Base-by-base conservation (phyloP, 2,888 invertebrate genomes). In the Myathropa florea region DNA sequence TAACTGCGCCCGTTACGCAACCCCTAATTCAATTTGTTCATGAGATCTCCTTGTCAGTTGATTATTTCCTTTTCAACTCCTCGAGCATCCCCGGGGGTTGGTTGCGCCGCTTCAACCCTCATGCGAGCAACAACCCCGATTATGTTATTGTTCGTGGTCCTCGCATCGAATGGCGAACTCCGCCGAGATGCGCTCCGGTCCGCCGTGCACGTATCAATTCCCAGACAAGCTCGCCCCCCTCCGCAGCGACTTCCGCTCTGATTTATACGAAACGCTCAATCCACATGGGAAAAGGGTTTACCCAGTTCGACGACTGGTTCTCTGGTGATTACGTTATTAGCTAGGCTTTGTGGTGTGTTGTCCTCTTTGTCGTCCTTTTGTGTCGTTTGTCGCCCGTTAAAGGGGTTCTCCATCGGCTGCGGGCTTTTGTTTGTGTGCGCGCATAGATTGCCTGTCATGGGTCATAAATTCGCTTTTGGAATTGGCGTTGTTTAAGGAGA, bases 281-380 rank as follows among this genome's bases (percentile, higher is more conserved):
- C 78, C 86, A 24, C 86, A 78, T 86, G 86, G 86, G 83, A 86
- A 86, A 79, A 75, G 75, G 83, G 61, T 78, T 65, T 73, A 46
- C 33, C 33, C 72, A 18, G 24, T 36, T 60, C 28, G 46, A 39
- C 67, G 73, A 67, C 83, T 73, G 86, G 57, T 71, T 71, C 53
- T 83, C 73, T 71, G 78, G 83, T 83, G 86, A 86, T 86, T 86
- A 86, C 86, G 86, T 86, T 86, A 86, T 86, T 86, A 86, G 86
- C 79, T 67, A 18, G 65, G 83, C 83, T 86, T 86, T 86, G 86
- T 83, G 83, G 86, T 79, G 83, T 83, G 77, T 26, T 83, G 77
- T 26, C 30, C n/a, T 68, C 36, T 33, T 3, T 59, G 26, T 23
- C 24, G 28, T 30, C 14, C 10, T 21, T 36, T 57, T 71, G 10